Conservation (phyloP, 2,113 vertebrate species). For the Passer domesticus region DNA sequence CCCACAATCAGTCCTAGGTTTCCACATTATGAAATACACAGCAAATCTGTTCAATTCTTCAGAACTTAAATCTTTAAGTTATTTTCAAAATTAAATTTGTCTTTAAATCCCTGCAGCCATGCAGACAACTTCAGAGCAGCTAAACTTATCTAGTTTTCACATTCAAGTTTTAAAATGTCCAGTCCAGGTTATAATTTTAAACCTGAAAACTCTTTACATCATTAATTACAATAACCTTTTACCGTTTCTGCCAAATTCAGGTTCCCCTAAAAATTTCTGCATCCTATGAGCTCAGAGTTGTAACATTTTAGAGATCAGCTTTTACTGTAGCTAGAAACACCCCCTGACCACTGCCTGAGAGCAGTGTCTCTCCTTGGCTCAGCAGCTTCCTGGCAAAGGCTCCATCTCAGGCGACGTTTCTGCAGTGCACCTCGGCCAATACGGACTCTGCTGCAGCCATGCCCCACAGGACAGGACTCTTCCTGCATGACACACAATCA, state of each 20-base stretch:
- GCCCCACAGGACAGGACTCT: not conserved
- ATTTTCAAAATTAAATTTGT: not conserved
- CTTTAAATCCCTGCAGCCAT: not conserved
- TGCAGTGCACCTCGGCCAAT: not conserved
- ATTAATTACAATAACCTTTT: not conserved
- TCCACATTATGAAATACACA: not conserved
- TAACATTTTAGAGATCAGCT: not conserved
- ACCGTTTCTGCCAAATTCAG: not conserved
- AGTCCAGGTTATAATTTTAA: not conserved
- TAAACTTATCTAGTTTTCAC: not conserved
- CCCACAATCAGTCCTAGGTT: fast-evolving
- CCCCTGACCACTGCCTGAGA: not conserved
- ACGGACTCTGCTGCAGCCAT: not conserved
- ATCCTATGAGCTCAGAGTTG: not conserved
- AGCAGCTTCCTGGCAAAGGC: not conserved
- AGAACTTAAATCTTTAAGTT: not conserved
- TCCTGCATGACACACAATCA: not conserved
- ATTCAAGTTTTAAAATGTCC: not conserved
- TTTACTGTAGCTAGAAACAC: fast-evolving
- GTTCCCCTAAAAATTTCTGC: not conserved
- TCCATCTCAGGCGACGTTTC: fast-evolving
- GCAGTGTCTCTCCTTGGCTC: not conserved
- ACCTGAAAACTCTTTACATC: not conserved
- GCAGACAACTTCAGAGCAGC: not conserved
- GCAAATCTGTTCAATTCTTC: not conserved